Percentiles rank a stretch among this genome's conserved stretches.
Evolutionary conservation across 23 tunicate genomes (phyloP).

Genomic region (Halocynthia aurantium): DNA sequence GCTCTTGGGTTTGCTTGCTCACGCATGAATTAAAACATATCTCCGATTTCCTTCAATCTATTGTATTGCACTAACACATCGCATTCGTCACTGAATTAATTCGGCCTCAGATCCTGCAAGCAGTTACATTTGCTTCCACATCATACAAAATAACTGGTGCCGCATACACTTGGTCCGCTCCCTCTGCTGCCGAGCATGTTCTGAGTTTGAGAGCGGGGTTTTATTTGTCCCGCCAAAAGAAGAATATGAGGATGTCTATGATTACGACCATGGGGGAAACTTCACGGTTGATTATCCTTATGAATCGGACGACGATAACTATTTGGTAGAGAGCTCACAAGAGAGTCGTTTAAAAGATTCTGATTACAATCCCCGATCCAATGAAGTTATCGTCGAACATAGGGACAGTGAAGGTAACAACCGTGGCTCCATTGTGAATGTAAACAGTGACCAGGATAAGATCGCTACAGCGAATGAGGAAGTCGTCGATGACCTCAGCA

Average conservation of each 20-base stretch:
- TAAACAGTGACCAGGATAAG: too few species aligned
- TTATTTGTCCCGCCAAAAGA: neutral
- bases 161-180: conserved; percentile 2
- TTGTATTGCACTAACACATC: too few species aligned
- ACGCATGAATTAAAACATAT: conserved; percentile 2
- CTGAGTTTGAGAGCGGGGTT: conserved; percentile 3
- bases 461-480: too few species aligned
- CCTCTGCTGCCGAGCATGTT: conserved; percentile 45
- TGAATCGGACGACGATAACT: neutral
- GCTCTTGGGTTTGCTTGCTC: neutral
- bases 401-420: neutral
- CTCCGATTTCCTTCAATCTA: neutral
- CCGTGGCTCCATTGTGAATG: neutral
- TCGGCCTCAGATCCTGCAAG: too few species aligned
- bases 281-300: neutral
- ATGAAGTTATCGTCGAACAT: neutral
- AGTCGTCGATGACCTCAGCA: too few species aligned
- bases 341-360: too few species aligned
- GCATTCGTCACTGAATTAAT: too few species aligned
- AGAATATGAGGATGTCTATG: neutral
- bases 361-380: neutral
- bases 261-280: conserved; percentile 10
- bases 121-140: conserved; percentile 4
- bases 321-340: neutral
- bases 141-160: conserved; percentile 25